Evolutionary conservation across 1,140 invertebrate species (phyloP), one percentile per base, ranked within the genome.

Genomic region (Drosophila persimilis): DNA sequence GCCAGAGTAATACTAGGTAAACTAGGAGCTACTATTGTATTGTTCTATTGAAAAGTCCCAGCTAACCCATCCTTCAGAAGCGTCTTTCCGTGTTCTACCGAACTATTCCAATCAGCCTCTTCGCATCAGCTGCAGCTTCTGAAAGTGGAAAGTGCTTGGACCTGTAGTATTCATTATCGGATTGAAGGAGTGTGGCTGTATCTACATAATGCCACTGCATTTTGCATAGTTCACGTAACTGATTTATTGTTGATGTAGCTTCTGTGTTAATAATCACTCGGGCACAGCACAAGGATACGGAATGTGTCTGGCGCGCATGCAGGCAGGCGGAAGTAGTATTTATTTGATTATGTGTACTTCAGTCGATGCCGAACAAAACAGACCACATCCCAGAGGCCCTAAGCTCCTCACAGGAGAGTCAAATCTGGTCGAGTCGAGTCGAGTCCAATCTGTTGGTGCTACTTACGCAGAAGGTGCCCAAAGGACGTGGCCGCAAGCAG

Each of bases 281-380:
- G 80, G 61, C 64, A 41, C 45, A 41, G 58, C 35, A 11, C 31
- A 11, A 39, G 35, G 11, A 13, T 4, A 13, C 31, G 9, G 31
- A 8, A 2, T 53, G 56, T 1, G 20, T 20, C 20, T 57, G 50
- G 64, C 54, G 35, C 48, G 53, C 47, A 17, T 39, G 29, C 29
- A 44, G 31, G 6, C 29, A 44, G 22, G 29, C 17, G 3, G 41
- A 7, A 57, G 43, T 11, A 70, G 56, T 81, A 86, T 81, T 77
- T 88, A 88, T 86, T 81, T 61, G 81, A 85, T 77, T 86, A 80
- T 85, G 73, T 86, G 77, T 85, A 77, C 77, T 48, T 63, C 57
- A 64, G 64, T 15, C 17, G 3, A n/a, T 6, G n/a, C 8, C 11
- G 5, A 29, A 2, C n/a, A 31, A 15, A 39, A 39, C 11, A 13